phyloP scores from a whole-genome alignment of 2,888 invertebrate genomes.

The Cybosia mesomella region DNA sequence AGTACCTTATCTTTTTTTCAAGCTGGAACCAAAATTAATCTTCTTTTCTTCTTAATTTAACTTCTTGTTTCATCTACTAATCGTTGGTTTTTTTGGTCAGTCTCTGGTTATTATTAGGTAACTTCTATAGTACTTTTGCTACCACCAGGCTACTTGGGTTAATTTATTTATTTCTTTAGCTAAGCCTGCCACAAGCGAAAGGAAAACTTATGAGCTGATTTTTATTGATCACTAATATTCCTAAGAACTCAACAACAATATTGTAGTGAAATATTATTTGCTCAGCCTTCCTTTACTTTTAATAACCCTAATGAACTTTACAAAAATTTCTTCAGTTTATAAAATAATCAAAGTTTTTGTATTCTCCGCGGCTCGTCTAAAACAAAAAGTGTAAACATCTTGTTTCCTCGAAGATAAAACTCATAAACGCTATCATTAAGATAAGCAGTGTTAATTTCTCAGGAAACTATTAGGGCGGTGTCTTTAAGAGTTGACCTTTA shows the following conservation, averaged over 20 bases:
- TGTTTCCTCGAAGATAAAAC: conserved; percentile 73
- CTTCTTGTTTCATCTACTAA: too few species aligned
- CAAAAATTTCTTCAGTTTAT: conserved; percentile 38
- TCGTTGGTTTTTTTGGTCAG: not conserved
- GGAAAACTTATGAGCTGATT: not conserved
- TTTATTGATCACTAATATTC: not conserved
- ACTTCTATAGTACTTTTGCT: not conserved
- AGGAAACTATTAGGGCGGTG: conserved; percentile 70
- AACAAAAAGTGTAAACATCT: conserved; percentile 69
- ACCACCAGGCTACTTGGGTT: not conserved
- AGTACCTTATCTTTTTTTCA: not conserved
- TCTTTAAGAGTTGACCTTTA: conserved; percentile 60
- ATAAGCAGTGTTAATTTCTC: conserved; percentile 77
- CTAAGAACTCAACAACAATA: not conserved
- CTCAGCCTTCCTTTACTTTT: not conserved
- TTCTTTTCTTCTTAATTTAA: not conserved
- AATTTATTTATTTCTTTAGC: not conserved
- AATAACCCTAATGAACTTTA: conserved; percentile 1
- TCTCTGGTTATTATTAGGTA: not conserved
- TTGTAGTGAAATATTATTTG: not conserved
- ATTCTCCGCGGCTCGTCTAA: conserved; percentile 53
- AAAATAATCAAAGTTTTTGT: conserved; percentile 46
- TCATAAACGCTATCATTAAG: conserved; percentile 69
- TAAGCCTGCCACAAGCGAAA: not conserved
- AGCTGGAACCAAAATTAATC: too few species aligned